Percentiles rank a stretch among this genome's conserved stretches.
Conservation (phyloP, 2,113 vertebrate genomes). For the Sula dactylatra region DNA sequence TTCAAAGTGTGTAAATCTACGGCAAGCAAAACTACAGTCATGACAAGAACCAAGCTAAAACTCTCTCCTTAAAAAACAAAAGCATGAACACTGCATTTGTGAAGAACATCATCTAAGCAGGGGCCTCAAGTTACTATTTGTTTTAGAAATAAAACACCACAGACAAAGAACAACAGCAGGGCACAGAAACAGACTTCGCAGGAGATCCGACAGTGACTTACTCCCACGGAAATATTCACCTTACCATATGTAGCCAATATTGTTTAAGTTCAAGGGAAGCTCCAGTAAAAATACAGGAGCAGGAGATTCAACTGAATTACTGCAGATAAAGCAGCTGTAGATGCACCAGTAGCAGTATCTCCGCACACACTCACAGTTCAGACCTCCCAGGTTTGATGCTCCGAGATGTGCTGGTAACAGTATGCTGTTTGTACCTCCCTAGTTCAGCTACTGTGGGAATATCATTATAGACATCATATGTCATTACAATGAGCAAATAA, state of each 20-base stretch:
- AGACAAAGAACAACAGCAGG: background rate
- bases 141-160: background rate
- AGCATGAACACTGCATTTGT: background rate
- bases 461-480: background rate
- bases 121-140: background rate
- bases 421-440: background rate
- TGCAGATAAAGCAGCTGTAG: background rate
- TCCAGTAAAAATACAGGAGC: background rate
- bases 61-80: background rate
- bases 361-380: rapidly evolving
- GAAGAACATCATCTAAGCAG: background rate
- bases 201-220: background rate
- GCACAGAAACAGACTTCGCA: background rate
- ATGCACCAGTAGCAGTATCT: rapidly evolving
- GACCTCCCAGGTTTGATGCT: rapidly evolving
- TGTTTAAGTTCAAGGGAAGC: background rate
- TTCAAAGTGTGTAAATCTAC: background rate
- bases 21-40: background rate
- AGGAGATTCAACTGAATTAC: background rate
- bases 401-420: background rate
- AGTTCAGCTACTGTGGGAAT: background rate
- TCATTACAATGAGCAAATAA: background rate
- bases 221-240: background rate
- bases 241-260: background rate
- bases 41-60: background rate